Evolutionary conservation across 2,888 invertebrate genomes (phyloP), one percentile per base, ranked within the genome.

Genomic region (Eretmocerus hayati): DNA sequence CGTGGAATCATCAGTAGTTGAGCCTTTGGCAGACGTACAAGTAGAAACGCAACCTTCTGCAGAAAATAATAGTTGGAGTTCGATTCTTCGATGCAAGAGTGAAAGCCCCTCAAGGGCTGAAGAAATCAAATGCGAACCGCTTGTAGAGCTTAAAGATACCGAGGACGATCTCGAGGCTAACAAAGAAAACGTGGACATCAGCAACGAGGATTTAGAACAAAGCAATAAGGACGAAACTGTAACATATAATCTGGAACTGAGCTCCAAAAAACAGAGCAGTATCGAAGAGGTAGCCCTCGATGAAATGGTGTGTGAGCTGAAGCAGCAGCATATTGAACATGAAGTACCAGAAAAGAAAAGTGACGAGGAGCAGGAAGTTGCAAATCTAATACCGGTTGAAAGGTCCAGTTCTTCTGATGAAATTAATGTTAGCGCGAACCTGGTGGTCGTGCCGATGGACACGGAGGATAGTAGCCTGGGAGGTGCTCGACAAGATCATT

Each of bases 341-440:
- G 8, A 56, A 57, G n/a, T 16, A 43, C n/a, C n/a, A n/a, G 5
- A 60, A 26, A 65, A 66, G 41, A 58, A 53, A 18, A 60, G 56
- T 47, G 66, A 66, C 33, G 63, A 61, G 3, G 64, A 66, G 6
- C 58, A 56, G 19, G 64, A 64, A 18, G 51, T 42, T 4, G 15
- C 21, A 1, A 20, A 19, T 1, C 40, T 49, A 5, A 46, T 48
- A 4, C 46, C 50, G 13, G 57, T 56, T 4, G 63, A 62, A n/a
- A 60, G 62, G 20, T 64, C 62, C 13, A 64, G 64, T 44, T 60
- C 59, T 13, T 62, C 63, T 33, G 68, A 67, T 39, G 67, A 69
- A 37, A 48, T 62, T 4, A 64, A 65, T 36, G 40, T 47, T 19
- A 44, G 46, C 16, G 16, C n/a, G 26, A 41, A 20, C 36, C 19